Percentiles rank a stretch among this genome's conserved stretches.
These are phyloP conservation scores for Cryptotermes secundus DNA, from an alignment of 1,140 invertebrate genomes.

Conservation along the genomic window DNA sequence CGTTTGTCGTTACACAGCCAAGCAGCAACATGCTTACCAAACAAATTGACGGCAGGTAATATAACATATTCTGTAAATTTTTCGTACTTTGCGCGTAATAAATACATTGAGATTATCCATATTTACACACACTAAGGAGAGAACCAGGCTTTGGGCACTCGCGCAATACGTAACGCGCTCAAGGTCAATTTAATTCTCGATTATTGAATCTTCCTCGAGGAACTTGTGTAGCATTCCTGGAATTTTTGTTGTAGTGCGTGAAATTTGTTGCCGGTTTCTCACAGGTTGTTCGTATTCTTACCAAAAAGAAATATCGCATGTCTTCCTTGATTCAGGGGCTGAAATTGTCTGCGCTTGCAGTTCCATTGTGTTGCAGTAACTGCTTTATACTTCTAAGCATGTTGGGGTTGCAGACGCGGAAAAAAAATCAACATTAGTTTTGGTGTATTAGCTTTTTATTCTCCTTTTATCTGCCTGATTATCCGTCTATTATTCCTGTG, in stretches of 20 bases:
- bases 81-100: too few species aligned
- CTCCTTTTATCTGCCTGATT: neutral
- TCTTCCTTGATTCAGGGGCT: neutral
- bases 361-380: neutral
- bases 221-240: neutral
- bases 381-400: neutral
- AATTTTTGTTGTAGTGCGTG: neutral
- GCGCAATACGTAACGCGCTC: too few species aligned
- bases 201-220: too few species aligned
- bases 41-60: too few species aligned
- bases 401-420: neutral
- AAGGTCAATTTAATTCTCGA: too few species aligned
- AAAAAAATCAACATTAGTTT: neutral
- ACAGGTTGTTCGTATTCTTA: neutral
- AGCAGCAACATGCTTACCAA: too few species aligned
- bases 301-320: neutral
- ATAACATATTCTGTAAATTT: too few species aligned
- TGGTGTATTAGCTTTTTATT: slow-evolving; percentile 10
- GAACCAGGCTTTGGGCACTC: too few species aligned
- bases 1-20: too few species aligned
- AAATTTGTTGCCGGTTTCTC: neutral
- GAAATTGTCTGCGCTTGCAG: neutral
- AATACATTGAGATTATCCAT: too few species aligned
- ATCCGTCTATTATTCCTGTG: neutral
- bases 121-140: too few species aligned